Conservation (phyloP, 1,140 invertebrate genomes). For the Pseudachorutes palmiensis region DNA sequence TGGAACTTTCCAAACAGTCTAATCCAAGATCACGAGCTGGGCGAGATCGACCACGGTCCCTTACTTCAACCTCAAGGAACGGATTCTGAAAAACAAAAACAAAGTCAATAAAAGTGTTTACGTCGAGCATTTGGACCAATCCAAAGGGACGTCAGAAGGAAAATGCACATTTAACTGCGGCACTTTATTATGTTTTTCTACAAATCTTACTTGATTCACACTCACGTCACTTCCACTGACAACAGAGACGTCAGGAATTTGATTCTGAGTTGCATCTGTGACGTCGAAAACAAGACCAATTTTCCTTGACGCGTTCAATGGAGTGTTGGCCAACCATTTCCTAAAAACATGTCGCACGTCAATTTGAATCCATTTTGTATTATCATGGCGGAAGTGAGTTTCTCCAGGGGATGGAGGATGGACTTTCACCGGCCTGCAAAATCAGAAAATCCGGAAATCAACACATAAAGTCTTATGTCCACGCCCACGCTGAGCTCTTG, state of each 20-base stretch:
- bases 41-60: conserved; percentile 51
- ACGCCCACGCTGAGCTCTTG: no score
- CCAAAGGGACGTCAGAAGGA: no score
- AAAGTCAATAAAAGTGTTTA: neutral
- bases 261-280: conserved; percentile 15
- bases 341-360: conserved; percentile 24
- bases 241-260: conserved; percentile 22
- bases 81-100: conserved; percentile 55
- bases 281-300: conserved; percentile 35
- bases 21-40: conserved; percentile 66
- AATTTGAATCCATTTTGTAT: conserved; percentile 31
- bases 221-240: conserved; percentile 21
- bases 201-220: conserved; percentile 32
- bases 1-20: conserved; percentile 65
- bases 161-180: no score
- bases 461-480: no score
- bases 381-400: conserved; percentile 19
- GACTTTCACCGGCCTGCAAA: conserved; percentile 20
- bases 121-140: no score
- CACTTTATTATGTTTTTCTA: no score
- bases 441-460: neutral
- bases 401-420: neutral
- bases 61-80: conserved; percentile 67
- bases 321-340: conserved; percentile 28
- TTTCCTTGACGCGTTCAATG: conserved; percentile 24